Conservation (phyloP, 92 coral and sea anemone genomes). For the Porites rus region DNA sequence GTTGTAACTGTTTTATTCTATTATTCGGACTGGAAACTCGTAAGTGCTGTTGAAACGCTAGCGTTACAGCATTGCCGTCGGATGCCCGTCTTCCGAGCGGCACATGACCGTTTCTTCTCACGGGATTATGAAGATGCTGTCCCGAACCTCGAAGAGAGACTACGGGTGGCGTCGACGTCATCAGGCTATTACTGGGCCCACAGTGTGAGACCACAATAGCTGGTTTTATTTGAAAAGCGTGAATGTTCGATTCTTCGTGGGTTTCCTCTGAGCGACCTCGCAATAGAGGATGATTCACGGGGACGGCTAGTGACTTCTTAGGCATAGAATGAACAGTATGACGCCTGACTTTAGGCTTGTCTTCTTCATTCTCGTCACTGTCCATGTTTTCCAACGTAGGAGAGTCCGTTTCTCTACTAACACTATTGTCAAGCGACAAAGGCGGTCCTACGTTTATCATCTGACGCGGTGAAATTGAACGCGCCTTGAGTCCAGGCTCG, state of each 20-base stretch:
- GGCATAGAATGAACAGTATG: constrained; percentile 93
- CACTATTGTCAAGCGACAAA: constrained; percentile 70
- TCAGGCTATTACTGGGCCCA: constrained; percentile 51
- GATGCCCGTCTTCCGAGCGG: constrained; percentile 88
- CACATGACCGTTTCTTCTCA: constrained; percentile 13
- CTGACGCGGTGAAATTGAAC: constrained; percentile 78
- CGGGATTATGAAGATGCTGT: constrained; percentile 54
- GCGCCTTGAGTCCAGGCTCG: constrained; percentile 71
- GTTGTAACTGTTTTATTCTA: constrained; percentile 85
- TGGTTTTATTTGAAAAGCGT: constrained; percentile 52
- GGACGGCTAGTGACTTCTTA: constrained; percentile 73
- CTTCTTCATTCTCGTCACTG: constrained; percentile 69
- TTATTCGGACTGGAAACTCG: constrained; percentile 80
- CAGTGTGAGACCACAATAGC: constrained; percentile 83
- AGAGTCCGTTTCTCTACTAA: constrained; percentile 53
- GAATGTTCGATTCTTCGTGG: constrained; percentile 37
- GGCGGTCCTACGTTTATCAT: constrained; percentile 52
- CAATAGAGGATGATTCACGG: constrained; percentile 72
- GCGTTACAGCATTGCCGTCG: constrained; percentile 92
- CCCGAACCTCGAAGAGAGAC: constrained; percentile 52
- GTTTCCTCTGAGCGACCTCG: constrained; percentile 63
- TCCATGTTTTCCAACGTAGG: constrained; percentile 56
- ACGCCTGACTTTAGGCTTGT: constrained; percentile 79
- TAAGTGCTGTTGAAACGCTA: constrained; percentile 91
- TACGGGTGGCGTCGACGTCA: constrained; percentile 38